phyloP scores from a whole-genome alignment of 1,140 invertebrate species.

The Bombus terrestris region DNA sequence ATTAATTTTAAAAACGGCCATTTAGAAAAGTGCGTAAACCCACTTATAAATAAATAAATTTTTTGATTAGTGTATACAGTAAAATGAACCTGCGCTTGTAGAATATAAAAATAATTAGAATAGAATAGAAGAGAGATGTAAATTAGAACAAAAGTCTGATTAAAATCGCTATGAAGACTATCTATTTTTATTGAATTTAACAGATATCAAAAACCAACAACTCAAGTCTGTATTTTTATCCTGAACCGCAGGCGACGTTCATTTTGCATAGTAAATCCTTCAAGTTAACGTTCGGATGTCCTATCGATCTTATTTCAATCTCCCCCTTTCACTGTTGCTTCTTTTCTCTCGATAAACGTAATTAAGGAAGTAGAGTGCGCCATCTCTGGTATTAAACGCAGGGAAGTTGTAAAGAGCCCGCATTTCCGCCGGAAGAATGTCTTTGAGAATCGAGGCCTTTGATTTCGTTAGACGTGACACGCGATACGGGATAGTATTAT shows the following conservation, averaged over 20 bases:
- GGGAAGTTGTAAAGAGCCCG: conserved; percentile 66
- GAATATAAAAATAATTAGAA: too few species aligned
- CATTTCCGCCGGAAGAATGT: conserved; percentile 78
- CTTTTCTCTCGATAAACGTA: neutral
- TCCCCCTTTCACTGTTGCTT: neutral
- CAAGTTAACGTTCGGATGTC: neutral
- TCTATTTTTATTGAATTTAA: neutral
- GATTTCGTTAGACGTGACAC: conserved; percentile 16
- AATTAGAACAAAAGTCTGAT: too few species aligned
- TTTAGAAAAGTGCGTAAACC: too few species aligned
- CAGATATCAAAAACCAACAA: neutral
- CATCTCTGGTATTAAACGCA: neutral
- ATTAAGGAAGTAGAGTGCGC: neutral
- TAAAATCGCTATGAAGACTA: too few species aligned
- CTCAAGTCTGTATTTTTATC: neutral
- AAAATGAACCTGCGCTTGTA: too few species aligned
- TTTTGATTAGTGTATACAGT: too few species aligned
- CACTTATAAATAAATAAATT: too few species aligned
- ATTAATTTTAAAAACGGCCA: too few species aligned
- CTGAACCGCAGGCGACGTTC: neutral
- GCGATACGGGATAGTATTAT: conserved; percentile 10
- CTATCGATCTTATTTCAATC: neutral
- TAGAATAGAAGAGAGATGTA: neutral
- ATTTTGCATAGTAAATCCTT: neutral
- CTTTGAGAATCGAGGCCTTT: conserved; percentile 36